These are phyloP conservation scores for Oryzias dopingdopingensis DNA, from an alignment of 2,797 vertebrate species.

Conservation along the genomic window DNA sequence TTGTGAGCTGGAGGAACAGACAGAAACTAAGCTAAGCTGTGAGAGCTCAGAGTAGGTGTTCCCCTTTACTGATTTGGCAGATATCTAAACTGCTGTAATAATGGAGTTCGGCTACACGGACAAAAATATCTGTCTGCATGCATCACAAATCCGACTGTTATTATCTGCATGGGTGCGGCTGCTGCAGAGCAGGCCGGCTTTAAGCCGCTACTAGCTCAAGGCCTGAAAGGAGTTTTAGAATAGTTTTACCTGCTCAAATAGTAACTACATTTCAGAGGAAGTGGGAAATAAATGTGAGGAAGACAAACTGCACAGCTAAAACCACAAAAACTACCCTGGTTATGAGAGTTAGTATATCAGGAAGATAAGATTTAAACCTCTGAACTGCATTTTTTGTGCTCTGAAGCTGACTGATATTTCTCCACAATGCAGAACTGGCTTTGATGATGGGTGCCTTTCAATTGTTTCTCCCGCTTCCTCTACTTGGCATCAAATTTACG, in stretches of 20 bases:
- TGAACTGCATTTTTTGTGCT: slow-evolving; percentile 16
- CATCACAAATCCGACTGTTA: slow-evolving; percentile 40
- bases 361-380: slow-evolving; percentile 8
- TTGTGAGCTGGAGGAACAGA: slow-evolving; percentile 37
- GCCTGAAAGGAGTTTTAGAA: slow-evolving; percentile 8
- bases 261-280: slow-evolving; percentile 50
- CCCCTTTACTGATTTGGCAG: slow-evolving; percentile 36
- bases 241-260: slow-evolving; percentile 28
- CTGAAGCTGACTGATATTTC: slow-evolving; percentile 16
- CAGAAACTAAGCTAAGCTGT: slow-evolving; percentile 26
- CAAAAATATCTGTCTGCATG: slow-evolving; percentile 32
- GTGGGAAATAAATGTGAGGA: slow-evolving; percentile 38
- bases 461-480: slow-evolving; percentile 45
- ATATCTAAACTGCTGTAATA: slow-evolving; percentile 56
- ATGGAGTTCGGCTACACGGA: slow-evolving; percentile 27
- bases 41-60: slow-evolving; percentile 43
- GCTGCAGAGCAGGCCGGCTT: slow-evolving; percentile 25
- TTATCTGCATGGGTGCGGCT: slow-evolving; percentile 58
- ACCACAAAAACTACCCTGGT: slow-evolving; percentile 30
- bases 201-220: slow-evolving; percentile 35
- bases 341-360: slow-evolving; percentile 11
- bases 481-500: slow-evolving; percentile 43
- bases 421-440: slow-evolving; percentile 16
- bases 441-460: slow-evolving; percentile 11
- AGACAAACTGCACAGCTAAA: slow-evolving; percentile 42